phyloP scores from a whole-genome alignment of 2,888 invertebrate genomes.

The Altica lythri region DNA sequence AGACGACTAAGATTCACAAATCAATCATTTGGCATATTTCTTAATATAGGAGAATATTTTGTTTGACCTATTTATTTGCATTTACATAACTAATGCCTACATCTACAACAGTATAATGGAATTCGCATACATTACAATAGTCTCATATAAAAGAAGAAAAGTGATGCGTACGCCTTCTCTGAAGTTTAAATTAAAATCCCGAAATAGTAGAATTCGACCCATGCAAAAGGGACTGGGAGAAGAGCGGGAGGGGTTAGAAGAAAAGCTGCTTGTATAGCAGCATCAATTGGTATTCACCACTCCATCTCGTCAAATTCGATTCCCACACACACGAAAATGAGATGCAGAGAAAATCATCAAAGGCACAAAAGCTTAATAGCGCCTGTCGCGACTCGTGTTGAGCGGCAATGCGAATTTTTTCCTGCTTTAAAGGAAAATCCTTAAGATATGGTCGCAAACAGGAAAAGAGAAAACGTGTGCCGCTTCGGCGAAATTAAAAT shows the following conservation, averaged over 20 bases:
- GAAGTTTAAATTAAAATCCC: constrained; percentile 39
- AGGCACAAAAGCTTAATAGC: constrained; percentile 58
- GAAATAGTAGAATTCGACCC: constrained; percentile 37
- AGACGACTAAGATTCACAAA: too few relatives aligned
- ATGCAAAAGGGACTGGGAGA: constrained; percentile 25
- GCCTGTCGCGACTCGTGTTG: constrained; percentile 38
- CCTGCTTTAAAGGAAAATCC: constrained; percentile 12
- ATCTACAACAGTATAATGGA: too few relatives aligned
- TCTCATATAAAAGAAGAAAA: too few relatives aligned
- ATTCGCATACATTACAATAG: too few relatives aligned
- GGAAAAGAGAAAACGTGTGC: constrained; percentile 1
- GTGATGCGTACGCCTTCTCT: constrained; percentile 4
- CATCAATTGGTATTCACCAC: constrained; percentile 58
- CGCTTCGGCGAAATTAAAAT: background rate
- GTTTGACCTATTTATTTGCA: too few relatives aligned
- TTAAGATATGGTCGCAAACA: background rate
- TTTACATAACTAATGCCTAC: too few relatives aligned
- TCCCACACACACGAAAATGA: constrained; percentile 58
- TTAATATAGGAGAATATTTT: too few relatives aligned
- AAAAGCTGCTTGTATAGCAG: constrained; percentile 50
- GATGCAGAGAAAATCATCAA: constrained; percentile 60
- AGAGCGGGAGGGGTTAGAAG: constrained; percentile 37
- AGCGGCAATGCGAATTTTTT: constrained; percentile 28
- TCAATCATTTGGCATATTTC: too few relatives aligned
- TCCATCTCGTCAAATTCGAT: constrained; percentile 58